Evolutionary conservation across 2,797 vertebrate genomes (phyloP).

Genomic region (Lutra lutra): DNA sequence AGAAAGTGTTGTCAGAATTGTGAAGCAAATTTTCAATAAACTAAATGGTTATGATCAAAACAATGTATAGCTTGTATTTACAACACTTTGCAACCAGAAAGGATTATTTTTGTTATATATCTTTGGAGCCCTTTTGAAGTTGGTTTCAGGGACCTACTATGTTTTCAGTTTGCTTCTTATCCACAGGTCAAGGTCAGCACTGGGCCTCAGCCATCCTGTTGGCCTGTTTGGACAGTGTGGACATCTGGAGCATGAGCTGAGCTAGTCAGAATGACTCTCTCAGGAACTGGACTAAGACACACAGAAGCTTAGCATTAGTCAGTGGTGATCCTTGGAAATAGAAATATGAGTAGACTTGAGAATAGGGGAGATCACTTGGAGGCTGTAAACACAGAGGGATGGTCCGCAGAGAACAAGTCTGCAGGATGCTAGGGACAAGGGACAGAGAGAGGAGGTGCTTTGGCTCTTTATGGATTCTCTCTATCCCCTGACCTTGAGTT

Average conservation of each 20-base stretch:
- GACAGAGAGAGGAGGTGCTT: rapidly evolving
- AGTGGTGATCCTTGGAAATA: background rate
- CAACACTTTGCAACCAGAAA: background rate
- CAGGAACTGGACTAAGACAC: background rate
- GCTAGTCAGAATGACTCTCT: background rate
- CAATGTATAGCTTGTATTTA: background rate
- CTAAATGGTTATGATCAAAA: background rate
- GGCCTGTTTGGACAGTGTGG: background rate
- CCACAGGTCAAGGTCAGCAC: rapidly evolving
- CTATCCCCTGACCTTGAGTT: background rate
- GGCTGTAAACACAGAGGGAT: background rate
- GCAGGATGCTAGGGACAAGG: background rate
- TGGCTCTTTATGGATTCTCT: background rate
- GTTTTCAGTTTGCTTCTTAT: background rate
- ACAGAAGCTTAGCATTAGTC: background rate
- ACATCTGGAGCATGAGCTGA: background rate
- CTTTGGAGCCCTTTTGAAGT: background rate
- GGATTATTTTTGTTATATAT: background rate
- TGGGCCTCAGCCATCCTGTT: background rate
- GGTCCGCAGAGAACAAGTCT: background rate
- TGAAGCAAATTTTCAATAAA: background rate
- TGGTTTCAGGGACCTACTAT: rapidly evolving
- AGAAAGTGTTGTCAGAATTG: background rate
- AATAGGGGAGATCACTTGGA: background rate
- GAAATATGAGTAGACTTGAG: background rate